A percentile compares a stretch with the other conserved stretches of the same genome.
Evolutionary conservation across 2,888 invertebrate genomes (phyloP).

Genomic region (Listrodromus nycthemerus): DNA sequence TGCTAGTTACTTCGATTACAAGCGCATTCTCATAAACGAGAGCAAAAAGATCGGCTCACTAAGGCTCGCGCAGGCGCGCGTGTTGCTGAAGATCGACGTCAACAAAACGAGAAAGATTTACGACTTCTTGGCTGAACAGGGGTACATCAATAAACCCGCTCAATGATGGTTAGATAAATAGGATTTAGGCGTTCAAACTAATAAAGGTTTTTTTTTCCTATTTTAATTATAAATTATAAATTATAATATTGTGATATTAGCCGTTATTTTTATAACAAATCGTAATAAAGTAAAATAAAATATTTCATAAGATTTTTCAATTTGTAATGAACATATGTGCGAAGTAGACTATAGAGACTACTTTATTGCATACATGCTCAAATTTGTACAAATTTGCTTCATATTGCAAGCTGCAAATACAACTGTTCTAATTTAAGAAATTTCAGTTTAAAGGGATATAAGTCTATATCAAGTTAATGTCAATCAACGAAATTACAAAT

Average conservation of each 20-base stretch:
- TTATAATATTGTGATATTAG: constrained; percentile 63
- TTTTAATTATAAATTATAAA: constrained; percentile 6
- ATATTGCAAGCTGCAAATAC: too few species aligned
- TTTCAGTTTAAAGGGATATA: too few species aligned
- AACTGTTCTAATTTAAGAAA: too few species aligned
- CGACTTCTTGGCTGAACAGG: constrained; percentile 90
- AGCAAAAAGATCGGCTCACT: constrained; percentile 91
- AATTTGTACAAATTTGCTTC: too few species aligned
- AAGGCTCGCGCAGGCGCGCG: constrained; percentile 92
- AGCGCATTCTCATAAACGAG: constrained; percentile 90
- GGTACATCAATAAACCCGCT: constrained; percentile 88
- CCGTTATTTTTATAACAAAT: constrained; percentile 21
- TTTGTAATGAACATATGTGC: too few species aligned
- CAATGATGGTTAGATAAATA: constrained; percentile 56
- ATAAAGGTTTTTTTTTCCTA: neutral
- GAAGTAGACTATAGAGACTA: too few species aligned
- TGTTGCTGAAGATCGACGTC: constrained; percentile 95
- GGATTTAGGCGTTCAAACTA: constrained; percentile 1
- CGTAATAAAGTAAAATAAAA: constrained; percentile 10
- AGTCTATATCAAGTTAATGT: too few species aligned
- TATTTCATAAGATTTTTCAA: neutral
- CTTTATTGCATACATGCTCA: too few species aligned
- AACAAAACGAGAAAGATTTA: constrained; percentile 96
- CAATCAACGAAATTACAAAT: too few species aligned
- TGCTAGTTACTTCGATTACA: constrained; percentile 91